Base-by-base conservation (phyloP, 2,888 invertebrate species). In the Coremacera marginata region DNA sequence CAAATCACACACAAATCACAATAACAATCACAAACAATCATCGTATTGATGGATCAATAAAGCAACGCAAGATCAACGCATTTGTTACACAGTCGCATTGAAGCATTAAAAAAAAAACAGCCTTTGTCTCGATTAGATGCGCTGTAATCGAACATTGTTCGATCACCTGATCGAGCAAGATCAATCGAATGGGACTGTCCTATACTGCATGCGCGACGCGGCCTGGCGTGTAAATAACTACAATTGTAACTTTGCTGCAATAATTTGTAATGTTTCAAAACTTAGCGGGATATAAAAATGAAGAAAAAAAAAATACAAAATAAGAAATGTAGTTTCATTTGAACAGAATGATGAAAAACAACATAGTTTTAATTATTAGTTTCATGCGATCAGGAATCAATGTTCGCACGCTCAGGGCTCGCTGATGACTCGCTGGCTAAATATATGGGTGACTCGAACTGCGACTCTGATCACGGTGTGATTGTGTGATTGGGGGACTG, bases 241-340 rank as follows among this genome's bases (percentile, higher is more conserved):
- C 74, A 55, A 74, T 74, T 67, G 51, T 73, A 19, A 52, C 63
- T 74, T 67, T 55, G 71, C 70, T 62, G 70, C 73, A 73, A 77
- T 74, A 77, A 77, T 77, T 77, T 77, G 77, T 77, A 44, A 74
- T 73, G 77, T 77, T 74, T 77, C 68, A 68, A 77, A 77, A 77
- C 77, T 70, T 77, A 77, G 77, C 77, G 73, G 77, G 77, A 73
- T 55, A 77, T 68, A 31, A 19, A 27, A n/a, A 65, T 19, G 19
- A 65, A 37, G 25, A 57, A 25, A 25, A 22, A 19, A 63, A 25
- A 22, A n/a, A 63, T 1, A 37, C 4, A 37, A 11, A 3, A 44
- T 44, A 11, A 44, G 1, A 44, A 44, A 44, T 44, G 44, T 44
- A 44, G 44, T 7, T 44, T 16, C 22, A n/a, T 34, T 31, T 16